Evolutionary conservation across 2,888 invertebrate species (phyloP), one percentile per base, ranked within the genome.

Genomic region (Cheilosia scutellata): DNA sequence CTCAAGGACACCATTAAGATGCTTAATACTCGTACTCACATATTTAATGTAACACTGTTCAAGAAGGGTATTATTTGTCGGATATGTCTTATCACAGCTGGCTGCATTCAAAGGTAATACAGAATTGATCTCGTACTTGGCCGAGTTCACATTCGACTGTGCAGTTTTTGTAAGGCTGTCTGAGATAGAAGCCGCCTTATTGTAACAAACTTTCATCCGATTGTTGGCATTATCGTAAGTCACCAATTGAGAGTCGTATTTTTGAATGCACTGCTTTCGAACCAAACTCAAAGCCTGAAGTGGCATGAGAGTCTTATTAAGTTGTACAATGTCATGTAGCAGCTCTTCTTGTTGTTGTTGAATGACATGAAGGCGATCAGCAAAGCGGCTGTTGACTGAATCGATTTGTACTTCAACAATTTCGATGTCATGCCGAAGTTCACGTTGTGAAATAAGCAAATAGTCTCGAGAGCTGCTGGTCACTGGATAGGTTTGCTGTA

Each of bases 231-330:
- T 25, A n/a, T 20, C 51, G 13, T 27, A 31, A 2, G 57, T 63
- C 0, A 76, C 6, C 5, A 82, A 27, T 6, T 77, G 58, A 0
- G 37, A 16, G 6, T 53, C 25, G 47, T 66, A 65, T 40, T 42
- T 65, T 77, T 82, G 77, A 58, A 82, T 82, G 53, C 82, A 82
- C 44, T 77, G 31, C 20, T 82, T 77, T n/a, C 47, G 37, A 13
- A 40, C 31, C 0, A 53, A n/a, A 25, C 20, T 65, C 5, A 82
- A 33, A 3, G 77, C 58, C 4, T 71, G 77, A 31, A 77, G 16
- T 25, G 63, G 60, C 9, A 44, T 40, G 0, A 66, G 33, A 29
- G 63, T 77, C 2, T 20, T 42, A 51, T 77, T 66, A 16, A 77
- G 31, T 40, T 47, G 37, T 2, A 53, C 44, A 13, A 60, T 76